Evolutionary conservation across 2,888 invertebrate species (phyloP), one percentile per base, ranked within the genome.

Genomic region (Drosophila melanosoma): DNA sequence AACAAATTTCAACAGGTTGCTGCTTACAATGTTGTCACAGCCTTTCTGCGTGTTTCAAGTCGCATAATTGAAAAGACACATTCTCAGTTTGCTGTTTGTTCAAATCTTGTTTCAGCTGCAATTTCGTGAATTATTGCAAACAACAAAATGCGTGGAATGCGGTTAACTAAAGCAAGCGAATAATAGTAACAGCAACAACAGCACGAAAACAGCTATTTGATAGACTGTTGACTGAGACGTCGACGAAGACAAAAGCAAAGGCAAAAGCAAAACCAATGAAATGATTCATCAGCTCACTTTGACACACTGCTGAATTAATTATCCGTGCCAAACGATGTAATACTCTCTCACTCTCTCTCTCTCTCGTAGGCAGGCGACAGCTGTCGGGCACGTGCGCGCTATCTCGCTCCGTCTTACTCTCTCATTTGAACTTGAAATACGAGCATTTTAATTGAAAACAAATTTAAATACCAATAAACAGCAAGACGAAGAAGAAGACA

Each of bases 281-380:
- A 78, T 83, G 83, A 83, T 82, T 89, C 83, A 89, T 76, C 73
- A 69, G n/a, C 54, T 74, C 66, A 61, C 63, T 69, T 85, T 82
- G 87, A 82, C 84, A 84, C 68, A 84, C 80, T 84, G 87, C 76
- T 84, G 87, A 84, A 87, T 87, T 72, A 67, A 79, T 79, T 81
- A 77, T 49, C 38, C 58, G 62, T 57, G 52, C 40, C 58, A 54
- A 69, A 38, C 56, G 4, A 52, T 52, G 20, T 57, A 33, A 54
- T 40, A 53, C 20, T 20, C 32, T 8, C 6, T 26, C 42, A 36
- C 49, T 57, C 49, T 35, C 15, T 61, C 48, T 42, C n/a, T n/a
- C 15, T 48, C 17, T 7, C 26, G 10, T 10, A 6, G 56, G 20
- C 20, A 45, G 45, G 45, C 23, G 15, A 4, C 23, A 35, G 17